These are phyloP conservation scores for Ceyx erithaca DNA, from an alignment of 2,797 vertebrate genomes.

Conservation along the genomic window DNA sequence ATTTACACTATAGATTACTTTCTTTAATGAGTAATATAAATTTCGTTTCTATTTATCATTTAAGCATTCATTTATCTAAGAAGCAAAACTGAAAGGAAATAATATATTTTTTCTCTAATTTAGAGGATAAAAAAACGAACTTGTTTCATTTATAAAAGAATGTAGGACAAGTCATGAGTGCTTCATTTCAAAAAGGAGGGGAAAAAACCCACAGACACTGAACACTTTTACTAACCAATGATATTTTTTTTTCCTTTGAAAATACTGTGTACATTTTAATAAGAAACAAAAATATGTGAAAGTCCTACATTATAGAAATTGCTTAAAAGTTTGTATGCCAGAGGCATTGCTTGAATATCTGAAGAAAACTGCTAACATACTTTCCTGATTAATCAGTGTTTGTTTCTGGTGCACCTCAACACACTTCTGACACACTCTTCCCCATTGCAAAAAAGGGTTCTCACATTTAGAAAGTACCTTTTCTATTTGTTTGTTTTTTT, in stretches of 20 bases:
- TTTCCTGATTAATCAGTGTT: background rate
- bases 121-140: background rate
- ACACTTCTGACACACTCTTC: background rate
- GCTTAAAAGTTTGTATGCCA: background rate
- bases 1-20: background rate
- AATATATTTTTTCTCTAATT: background rate
- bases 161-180: background rate
- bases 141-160: background rate
- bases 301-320: background rate
- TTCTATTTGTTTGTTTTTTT: background rate
- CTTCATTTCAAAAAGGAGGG: background rate
- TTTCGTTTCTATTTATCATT: background rate
- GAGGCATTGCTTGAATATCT: background rate
- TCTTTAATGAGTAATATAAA: background rate
- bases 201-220: fast-evolving
- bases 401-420: background rate
- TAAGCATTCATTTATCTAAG: background rate
- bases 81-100: background rate
- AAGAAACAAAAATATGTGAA: background rate
- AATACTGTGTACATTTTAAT: background rate
- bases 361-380: background rate
- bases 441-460: background rate
- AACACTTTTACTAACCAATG: background rate
- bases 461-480: background rate
- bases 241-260: background rate